phyloP scores from a whole-genome alignment of 2,113 vertebrate species.

The Carollia perspicillata region DNA sequence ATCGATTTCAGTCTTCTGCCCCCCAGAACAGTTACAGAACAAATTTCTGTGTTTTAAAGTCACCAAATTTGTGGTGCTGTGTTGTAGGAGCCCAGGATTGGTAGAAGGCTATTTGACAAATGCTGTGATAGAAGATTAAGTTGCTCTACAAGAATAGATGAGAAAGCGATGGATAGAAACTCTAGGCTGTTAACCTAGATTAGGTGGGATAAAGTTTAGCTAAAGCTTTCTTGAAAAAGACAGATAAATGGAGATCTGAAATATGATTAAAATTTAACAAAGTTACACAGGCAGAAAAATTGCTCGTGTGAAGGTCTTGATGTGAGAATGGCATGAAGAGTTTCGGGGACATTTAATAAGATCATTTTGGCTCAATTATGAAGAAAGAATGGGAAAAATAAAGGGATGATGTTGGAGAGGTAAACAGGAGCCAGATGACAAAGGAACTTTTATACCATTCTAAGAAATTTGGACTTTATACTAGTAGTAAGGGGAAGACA shows the following conservation, averaged over 20 bases:
- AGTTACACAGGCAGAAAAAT: background rate
- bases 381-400: background rate
- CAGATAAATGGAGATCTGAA: background rate
- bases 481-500: background rate
- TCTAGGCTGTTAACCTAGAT: background rate
- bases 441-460: background rate
- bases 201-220: background rate
- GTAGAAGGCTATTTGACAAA: background rate
- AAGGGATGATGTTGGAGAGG: background rate
- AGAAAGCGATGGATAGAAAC: background rate
- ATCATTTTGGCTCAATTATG: background rate
- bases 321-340: background rate
- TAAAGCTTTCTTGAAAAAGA: background rate
- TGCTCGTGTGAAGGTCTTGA: background rate
- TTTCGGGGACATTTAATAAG: background rate
- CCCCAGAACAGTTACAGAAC: background rate
- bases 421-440: background rate
- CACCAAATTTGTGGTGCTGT: background rate
- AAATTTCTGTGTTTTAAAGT: background rate
- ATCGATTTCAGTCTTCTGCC: background rate
- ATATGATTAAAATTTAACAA: background rate
- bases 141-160: background rate
- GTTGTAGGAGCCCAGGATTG: background rate
- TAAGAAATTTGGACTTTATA: background rate
- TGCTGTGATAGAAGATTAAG: background rate